Percentiles rank a stretch among this genome's conserved stretches.
Conservation (phyloP, 1,140 invertebrate species). For the Eciton burchellii region DNA sequence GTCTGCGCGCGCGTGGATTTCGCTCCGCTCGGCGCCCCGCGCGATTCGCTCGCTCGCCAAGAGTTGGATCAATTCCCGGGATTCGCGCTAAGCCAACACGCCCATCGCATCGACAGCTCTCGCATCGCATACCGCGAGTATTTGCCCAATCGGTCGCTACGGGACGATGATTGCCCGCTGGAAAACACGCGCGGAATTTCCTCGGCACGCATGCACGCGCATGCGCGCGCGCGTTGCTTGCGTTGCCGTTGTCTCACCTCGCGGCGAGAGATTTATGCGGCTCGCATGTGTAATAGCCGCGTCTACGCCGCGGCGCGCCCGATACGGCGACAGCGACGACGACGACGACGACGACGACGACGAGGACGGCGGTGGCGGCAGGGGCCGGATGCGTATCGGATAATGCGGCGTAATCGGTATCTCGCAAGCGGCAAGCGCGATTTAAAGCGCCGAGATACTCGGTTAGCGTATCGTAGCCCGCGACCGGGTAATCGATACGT, state of each 20-base stretch:
- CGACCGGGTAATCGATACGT: slow-evolving; percentile 44
- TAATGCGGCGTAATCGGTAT: slow-evolving; percentile 31
- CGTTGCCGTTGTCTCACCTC: slow-evolving; percentile 60
- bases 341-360: neutral
- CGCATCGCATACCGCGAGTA: neutral
- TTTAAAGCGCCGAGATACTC: slow-evolving; percentile 16
- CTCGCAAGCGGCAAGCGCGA: slow-evolving; percentile 1
- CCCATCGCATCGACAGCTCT: slow-evolving; percentile 11
- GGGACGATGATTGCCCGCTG: neutral
- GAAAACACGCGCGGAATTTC: slow-evolving; percentile 34
- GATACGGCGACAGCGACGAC: slow-evolving; percentile 22
- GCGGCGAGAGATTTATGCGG: slow-evolving; percentile 67
- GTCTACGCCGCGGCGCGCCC: slow-evolving; percentile 38
- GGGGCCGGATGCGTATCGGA: neutral
- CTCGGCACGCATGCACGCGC: neutral
- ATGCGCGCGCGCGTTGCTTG: neutral
- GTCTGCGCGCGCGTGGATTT: slow-evolving; percentile 69
- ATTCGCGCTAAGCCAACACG: neutral
- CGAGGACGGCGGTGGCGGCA: too few species aligned
- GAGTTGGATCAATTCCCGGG: neutral
- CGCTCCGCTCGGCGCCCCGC: slow-evolving; percentile 13
- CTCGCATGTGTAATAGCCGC: slow-evolving; percentile 67
- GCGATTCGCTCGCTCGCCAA: neutral
- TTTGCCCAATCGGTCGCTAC: neutral
- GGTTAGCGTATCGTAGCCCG: neutral